These are phyloP conservation scores for Aricia agestis DNA, from an alignment of 1,140 invertebrate genomes.

Conservation along the genomic window DNA sequence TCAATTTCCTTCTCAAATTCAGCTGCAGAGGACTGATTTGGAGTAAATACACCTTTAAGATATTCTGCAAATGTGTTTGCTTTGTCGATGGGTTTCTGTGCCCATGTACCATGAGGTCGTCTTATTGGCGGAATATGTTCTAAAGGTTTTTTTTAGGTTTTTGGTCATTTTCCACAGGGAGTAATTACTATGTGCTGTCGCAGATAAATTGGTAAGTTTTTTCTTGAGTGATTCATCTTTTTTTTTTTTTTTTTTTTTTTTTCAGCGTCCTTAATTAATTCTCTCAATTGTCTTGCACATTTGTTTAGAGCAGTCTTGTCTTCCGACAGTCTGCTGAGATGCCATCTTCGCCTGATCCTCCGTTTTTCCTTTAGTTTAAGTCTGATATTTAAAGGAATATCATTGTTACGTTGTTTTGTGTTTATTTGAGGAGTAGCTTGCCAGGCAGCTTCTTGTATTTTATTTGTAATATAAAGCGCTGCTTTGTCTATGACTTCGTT, in stretches of 20 bases:
- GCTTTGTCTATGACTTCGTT: slow-evolving; percentile 28
- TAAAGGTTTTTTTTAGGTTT: slow-evolving; percentile 6
- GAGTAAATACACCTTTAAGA: slow-evolving; percentile 12
- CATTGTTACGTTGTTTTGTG: neutral
- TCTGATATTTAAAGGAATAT: slow-evolving; percentile 10
- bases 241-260: too few species aligned
- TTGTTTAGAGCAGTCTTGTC: slow-evolving; percentile 3
- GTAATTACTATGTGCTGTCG: neutral
- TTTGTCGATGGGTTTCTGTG: neutral
- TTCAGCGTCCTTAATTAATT: slow-evolving; percentile 9
- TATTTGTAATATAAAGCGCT: slow-evolving; percentile 23
- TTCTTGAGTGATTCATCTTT: neutral
- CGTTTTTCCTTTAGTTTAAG: slow-evolving; percentile 15
- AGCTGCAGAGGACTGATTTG: neutral
- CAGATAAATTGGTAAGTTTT: neutral
- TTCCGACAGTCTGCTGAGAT: neutral
- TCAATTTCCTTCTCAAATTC: neutral
- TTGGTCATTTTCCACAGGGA: slow-evolving; percentile 20
- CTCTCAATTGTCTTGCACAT: neutral
- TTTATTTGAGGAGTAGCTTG: slow-evolving; percentile 14
- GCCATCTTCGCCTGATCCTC: neutral
- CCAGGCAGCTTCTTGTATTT: slow-evolving; percentile 28
- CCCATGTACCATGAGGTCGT: neutral
- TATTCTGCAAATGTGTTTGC: slow-evolving; percentile 14
- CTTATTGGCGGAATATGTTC: slow-evolving; percentile 16